Evolutionary conservation across 1,140 invertebrate species (phyloP).

Genomic region (Thaumetopoea pityocampa): DNA sequence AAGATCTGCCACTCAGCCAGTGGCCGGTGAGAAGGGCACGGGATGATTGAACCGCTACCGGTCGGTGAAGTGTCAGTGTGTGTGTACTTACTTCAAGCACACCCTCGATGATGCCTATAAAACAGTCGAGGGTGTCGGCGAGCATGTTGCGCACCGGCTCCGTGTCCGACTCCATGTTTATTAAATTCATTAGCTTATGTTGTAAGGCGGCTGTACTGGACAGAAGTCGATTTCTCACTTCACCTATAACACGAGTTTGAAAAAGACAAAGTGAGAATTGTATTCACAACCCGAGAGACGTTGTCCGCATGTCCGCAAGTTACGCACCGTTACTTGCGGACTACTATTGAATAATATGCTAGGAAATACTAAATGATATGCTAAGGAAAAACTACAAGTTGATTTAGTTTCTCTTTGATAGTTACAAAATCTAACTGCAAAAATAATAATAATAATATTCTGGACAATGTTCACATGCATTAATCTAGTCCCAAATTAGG

Average conservation of each 20-base stretch:
- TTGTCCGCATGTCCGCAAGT: not conserved
- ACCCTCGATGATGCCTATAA: constrained; percentile 60
- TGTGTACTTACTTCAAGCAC: constrained; percentile 60
- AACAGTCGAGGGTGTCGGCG: constrained; percentile 61
- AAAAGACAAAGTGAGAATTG: not conserved
- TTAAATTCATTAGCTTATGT: constrained; percentile 51
- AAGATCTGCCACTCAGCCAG: too few relatives aligned
- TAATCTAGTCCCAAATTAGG: too few relatives aligned
- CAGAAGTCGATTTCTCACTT: constrained; percentile 47
- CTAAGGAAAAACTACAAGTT: too few relatives aligned
- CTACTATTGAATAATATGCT: too few relatives aligned
- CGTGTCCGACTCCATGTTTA: constrained; percentile 55
- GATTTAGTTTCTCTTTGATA: too few relatives aligned
- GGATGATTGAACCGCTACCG: too few relatives aligned
- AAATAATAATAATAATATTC: not conserved
- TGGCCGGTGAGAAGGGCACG: too few relatives aligned
- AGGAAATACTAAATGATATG: too few relatives aligned
- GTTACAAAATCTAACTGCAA: too few relatives aligned
- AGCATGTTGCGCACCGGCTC: constrained; percentile 60
- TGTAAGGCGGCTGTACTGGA: constrained; percentile 57
- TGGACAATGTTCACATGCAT: too few relatives aligned
- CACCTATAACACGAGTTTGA: constrained; percentile 41
- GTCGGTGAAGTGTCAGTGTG: too few relatives aligned
- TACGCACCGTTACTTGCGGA: too few relatives aligned
- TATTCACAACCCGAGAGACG: not conserved